Conservation (phyloP, 2,113 vertebrate genomes). For the Geococcyx californianus region DNA sequence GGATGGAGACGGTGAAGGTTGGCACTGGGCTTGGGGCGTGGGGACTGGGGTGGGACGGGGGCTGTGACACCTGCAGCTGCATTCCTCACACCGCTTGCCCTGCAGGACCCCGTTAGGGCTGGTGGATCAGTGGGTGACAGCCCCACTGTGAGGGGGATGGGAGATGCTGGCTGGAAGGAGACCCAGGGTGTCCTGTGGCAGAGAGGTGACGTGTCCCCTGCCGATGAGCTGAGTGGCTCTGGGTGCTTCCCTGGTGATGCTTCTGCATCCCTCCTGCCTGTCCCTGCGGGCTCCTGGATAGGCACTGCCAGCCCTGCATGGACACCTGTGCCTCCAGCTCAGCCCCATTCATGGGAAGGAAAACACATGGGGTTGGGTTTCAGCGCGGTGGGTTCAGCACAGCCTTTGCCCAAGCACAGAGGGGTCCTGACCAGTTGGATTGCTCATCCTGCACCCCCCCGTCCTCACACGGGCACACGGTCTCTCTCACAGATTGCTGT, state of each 20-base stretch:
- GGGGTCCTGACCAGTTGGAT: too few species aligned
- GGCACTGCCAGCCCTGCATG: too few species aligned
- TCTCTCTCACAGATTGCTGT: slow-evolving; percentile 84
- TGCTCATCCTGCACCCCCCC: accelerated
- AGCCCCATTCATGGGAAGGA: not conserved
- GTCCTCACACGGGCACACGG: accelerated
- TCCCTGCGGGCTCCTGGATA: accelerated
- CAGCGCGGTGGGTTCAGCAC: accelerated
- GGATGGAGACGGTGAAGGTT: slow-evolving; percentile 73
- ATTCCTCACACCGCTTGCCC: accelerated
- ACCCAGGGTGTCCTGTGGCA: too few species aligned
- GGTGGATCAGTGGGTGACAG: not conserved
- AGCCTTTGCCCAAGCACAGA: not conserved
- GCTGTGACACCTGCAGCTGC: not conserved
- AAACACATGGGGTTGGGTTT: not conserved
- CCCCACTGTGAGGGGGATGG: accelerated
- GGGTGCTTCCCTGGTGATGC: accelerated
- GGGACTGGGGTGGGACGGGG: not conserved
- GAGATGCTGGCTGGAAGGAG: not conserved
- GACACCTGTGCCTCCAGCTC: not conserved
- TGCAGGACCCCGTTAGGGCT: not conserved
- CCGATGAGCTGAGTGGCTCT: not conserved
- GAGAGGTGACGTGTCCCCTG: not conserved
- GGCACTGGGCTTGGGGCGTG: accelerated
- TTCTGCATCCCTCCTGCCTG: not conserved